Evolutionary conservation across 2,113 vertebrate species (phyloP), one percentile per base, ranked within the genome.

Genomic region (Sander lucioperca): DNA sequence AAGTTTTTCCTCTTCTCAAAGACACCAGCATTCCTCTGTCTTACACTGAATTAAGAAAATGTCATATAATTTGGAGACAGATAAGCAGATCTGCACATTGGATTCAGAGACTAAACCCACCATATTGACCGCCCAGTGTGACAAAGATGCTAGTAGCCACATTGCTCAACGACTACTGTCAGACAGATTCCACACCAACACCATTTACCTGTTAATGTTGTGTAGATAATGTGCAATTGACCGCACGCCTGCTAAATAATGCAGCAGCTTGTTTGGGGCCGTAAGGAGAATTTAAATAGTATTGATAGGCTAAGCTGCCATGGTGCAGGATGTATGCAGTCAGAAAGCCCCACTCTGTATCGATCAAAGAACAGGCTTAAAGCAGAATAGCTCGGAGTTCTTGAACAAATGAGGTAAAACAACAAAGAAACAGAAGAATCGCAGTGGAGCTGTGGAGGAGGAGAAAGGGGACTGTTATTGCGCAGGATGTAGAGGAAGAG

Each of bases 211-310:
- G 95, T 94, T 96, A 96, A 97, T 96, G 94, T 93, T 94, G 96
- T 97, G 95, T 93, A 97, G 95, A 96, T 97, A 96, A 97, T 96
- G 94, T 94, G 94, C 95, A 87, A 97, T 97, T 97, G 96, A 98
- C 96, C 93, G 94, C 88, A 95, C 91, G 85, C 92, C 91, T 91
- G 94, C 95, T 99, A 96, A 99, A 98, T 98, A 96, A 98, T 98
- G 96, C 96, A 97, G 94, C 89, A 79, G 92, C 94, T 95, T 95
- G 95, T 96, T 95, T 88, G 96, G 95, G 93, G 94, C 94, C 95
- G 95, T 95, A 92, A 97, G 95, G 96, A 96, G 96, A 98, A 98
- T 97, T 98, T 97, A 98, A 97, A 97, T 96, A 96, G 92, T 97
- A 97, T 97, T 96, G 97, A 97, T 96, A 93, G 95, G 95, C 94